Conservation (phyloP, 2,113 vertebrate genomes). For the Actinemys pallida region DNA sequence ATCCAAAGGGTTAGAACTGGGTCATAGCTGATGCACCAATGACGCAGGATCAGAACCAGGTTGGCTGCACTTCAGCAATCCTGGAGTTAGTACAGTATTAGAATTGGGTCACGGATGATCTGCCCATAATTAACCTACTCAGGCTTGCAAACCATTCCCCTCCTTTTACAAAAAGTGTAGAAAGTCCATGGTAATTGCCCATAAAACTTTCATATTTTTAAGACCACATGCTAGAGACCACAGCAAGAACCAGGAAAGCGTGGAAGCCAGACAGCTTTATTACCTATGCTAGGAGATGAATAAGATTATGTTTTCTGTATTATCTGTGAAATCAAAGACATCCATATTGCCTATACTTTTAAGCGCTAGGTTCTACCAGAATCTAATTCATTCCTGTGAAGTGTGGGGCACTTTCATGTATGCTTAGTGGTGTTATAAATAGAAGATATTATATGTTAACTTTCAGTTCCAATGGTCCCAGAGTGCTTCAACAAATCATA, state of each 20-base stretch:
- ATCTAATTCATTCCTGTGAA: neutral
- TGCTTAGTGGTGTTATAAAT: neutral
- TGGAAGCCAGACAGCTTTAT: neutral
- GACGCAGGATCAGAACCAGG: neutral
- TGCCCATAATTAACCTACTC: neutral
- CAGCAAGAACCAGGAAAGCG: neutral
- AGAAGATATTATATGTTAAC: neutral
- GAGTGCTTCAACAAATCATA: neutral
- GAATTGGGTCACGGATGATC: neutral
- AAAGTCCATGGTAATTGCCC: neutral
- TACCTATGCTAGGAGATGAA: neutral
- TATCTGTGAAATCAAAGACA: neutral
- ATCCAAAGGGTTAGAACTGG: neutral
- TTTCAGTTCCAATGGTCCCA: neutral
- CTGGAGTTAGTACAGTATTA: constrained; percentile 22
- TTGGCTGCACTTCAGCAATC: neutral
- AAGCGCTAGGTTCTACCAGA: neutral
- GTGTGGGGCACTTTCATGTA: neutral
- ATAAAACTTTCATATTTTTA: neutral
- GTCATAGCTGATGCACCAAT: neutral
- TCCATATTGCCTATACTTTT: neutral
- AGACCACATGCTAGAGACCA: neutral
- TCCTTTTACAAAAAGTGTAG: neutral
- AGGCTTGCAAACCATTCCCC: neutral
- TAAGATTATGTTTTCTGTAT: neutral